phyloP scores from a whole-genome alignment of 2,113 vertebrate species.

The Chloropsis hardwickii region DNA sequence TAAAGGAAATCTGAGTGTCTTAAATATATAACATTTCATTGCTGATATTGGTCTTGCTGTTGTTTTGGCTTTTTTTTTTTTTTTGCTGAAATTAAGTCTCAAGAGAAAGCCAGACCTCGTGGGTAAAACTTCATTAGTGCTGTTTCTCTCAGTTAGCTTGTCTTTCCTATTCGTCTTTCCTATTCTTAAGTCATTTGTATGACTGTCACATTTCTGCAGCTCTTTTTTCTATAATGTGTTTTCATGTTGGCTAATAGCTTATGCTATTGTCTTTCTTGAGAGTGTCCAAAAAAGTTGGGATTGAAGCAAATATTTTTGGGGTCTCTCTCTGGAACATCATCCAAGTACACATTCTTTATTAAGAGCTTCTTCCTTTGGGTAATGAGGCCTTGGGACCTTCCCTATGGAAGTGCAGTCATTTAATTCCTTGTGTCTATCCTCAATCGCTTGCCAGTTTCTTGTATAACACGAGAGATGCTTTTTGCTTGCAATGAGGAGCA shows the following conservation, averaged over 20 bases:
- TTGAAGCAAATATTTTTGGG: background rate
- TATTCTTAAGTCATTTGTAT: background rate
- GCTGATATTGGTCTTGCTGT: background rate
- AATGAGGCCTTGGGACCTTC: background rate
- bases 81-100: background rate
- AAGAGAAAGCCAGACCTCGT: background rate
- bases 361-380: background rate
- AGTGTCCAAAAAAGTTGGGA: background rate
- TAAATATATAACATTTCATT: background rate
- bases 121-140: background rate
- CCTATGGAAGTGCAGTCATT: background rate
- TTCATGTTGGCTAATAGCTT: background rate
- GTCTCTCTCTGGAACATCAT: background rate
- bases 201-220: background rate
- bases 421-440: background rate
- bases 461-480: rapidly evolving
- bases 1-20: background rate
- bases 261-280: background rate
- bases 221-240: background rate
- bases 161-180: background rate
- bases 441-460: background rate
- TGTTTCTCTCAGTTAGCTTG: background rate
- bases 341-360: background rate
- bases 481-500: background rate
- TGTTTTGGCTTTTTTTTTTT: background rate